A percentile compares a stretch with the other conserved stretches of the same genome.
These are phyloP conservation scores for Coecobrya sp. DNA, from an alignment of 2,888 invertebrate genomes.

Conservation along the genomic window DNA sequence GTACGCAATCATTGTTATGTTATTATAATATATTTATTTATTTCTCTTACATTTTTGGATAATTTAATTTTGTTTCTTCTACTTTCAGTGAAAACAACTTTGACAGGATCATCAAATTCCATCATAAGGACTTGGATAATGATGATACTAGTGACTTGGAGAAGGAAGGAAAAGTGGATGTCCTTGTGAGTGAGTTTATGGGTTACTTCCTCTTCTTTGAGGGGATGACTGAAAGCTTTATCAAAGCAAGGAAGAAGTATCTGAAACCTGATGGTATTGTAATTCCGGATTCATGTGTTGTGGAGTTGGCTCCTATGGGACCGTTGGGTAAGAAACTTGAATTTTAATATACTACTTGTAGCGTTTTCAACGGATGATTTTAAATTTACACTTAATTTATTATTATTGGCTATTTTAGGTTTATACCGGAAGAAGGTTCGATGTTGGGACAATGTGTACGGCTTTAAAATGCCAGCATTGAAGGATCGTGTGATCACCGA, in stretches of 20 bases:
- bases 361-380: background rate
- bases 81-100: constrained; percentile 92
- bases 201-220: constrained; percentile 98
- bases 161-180: constrained; percentile 95
- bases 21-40: background rate
- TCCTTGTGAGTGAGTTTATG: constrained; percentile 95
- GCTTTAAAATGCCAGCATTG: constrained; percentile 99
- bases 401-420: constrained; percentile 88
- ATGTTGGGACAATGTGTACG: constrained; percentile 99
- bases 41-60: background rate
- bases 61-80: background rate
- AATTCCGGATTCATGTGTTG: constrained; percentile 92
- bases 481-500: constrained; percentile 99
- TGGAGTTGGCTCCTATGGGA: constrained; percentile 94
- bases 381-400: background rate
- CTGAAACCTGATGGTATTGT: constrained; percentile 96
- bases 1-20: constrained; percentile 88
- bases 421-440: constrained; percentile 92
- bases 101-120: constrained; percentile 91
- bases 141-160: constrained; percentile 89
- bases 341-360: background rate
- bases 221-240: constrained; percentile 99
- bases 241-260: constrained; percentile 99
- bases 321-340: constrained; percentile 89
- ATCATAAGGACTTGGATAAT: constrained; percentile 96